These are phyloP conservation scores for Lophura swinhoii DNA, from an alignment of 2,797 vertebrate genomes.

Conservation along the genomic window DNA sequence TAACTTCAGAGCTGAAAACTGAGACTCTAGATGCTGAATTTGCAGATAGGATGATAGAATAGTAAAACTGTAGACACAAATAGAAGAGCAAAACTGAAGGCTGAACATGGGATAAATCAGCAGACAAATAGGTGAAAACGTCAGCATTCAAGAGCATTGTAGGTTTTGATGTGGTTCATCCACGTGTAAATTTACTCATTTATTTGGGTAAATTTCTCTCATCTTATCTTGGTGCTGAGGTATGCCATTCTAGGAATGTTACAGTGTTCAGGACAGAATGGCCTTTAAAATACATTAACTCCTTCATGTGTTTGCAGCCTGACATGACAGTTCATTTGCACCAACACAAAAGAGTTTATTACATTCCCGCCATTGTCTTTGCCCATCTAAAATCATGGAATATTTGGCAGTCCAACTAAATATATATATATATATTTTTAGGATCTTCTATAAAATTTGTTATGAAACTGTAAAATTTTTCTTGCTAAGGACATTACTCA, in stretches of 20 bases:
- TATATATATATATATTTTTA: neutral
- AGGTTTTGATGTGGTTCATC: neutral
- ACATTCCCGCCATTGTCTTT: neutral
- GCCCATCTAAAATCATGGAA: neutral
- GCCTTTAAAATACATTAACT: neutral
- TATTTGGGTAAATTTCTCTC: neutral
- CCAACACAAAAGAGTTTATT: neutral
- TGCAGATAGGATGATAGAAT: neutral
- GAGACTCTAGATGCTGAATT: neutral
- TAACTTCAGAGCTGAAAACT: conserved; percentile 1
- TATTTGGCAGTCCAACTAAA: neutral
- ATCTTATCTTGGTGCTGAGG: neutral
- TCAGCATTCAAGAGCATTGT: neutral
- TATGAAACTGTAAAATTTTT: neutral
- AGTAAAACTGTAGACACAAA: neutral
- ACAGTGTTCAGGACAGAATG: neutral
- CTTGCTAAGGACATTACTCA: neutral
- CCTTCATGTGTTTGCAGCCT: neutral
- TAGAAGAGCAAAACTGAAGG: neutral
- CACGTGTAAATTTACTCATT: too few relatives aligned
- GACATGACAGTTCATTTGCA: neutral
- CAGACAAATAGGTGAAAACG: neutral
- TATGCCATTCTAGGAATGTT: neutral
- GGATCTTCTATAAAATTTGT: neutral
- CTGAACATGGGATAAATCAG: neutral